Evolutionary conservation across 1,140 invertebrate genomes (phyloP).

Genomic region (Monomorium pharaonis): DNA sequence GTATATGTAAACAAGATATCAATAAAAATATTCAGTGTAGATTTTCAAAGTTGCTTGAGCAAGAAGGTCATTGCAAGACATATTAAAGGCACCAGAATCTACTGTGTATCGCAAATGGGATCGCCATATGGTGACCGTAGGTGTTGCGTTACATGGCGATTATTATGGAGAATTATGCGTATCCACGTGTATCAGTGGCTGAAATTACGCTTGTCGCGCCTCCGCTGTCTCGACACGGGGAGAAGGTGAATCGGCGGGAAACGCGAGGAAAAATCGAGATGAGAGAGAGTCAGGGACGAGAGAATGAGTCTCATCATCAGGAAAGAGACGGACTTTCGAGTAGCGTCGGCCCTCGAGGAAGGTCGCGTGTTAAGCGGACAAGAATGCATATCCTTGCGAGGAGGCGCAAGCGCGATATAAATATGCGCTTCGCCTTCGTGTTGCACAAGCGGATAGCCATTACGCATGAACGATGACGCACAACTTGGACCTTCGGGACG

Average conservation of each 20-base stretch:
- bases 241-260: not conserved
- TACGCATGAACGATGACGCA: constrained; percentile 20
- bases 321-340: constrained; percentile 12
- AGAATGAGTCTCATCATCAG: not conserved
- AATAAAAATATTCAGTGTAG: not conserved
- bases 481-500: not conserved
- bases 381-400: constrained; percentile 36
- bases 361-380: constrained; percentile 28
- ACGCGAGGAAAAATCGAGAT: constrained; percentile 7
- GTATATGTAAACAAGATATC: not conserved
- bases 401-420: constrained; percentile 35
- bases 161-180: constrained; percentile 18
- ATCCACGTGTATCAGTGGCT: not conserved
- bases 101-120: not conserved
- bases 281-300: not conserved
- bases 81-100: not conserved
- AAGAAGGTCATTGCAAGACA: not conserved
- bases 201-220: constrained; percentile 4
- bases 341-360: constrained; percentile 31
- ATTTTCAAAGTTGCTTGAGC: not conserved
- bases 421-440: constrained; percentile 46
- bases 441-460: constrained; percentile 51
- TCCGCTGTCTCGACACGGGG: not conserved
- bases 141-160: constrained; percentile 1
- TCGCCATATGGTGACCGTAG: not conserved